phyloP scores from a whole-genome alignment of 2,113 vertebrate species.

The Dasypus novemcinctus region DNA sequence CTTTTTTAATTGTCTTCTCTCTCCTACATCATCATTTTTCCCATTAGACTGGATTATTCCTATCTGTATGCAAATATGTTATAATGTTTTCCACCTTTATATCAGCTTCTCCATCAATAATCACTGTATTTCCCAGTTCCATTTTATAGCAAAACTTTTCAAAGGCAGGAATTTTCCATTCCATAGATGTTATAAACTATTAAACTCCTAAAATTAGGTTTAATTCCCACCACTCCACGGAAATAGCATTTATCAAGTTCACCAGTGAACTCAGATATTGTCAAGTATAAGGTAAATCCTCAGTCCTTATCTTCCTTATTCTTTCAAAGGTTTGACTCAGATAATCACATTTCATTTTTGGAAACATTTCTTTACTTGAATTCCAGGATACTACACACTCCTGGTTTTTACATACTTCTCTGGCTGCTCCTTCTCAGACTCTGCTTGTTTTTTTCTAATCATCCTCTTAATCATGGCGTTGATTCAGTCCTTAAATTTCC shows the following conservation, averaged over 20 bases:
- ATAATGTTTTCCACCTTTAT: neutral
- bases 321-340: neutral
- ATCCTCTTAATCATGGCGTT: neutral
- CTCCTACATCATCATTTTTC: neutral
- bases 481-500: neutral
- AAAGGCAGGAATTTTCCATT: neutral
- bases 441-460: neutral
- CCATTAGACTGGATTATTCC: neutral
- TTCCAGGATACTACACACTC: neutral
- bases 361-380: neutral
- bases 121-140: neutral
- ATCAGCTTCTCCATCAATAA: neutral
- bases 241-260: neutral
- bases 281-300: neutral
- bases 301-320: neutral
- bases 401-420: neutral
- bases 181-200: neutral
- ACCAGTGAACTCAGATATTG: neutral
- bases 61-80: neutral
- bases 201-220: neutral
- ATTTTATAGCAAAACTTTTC: neutral
- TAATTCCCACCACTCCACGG: neutral
- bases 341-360: neutral
- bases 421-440: neutral
- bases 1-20: neutral